phyloP scores from a whole-genome alignment of 2,113 vertebrate genomes.

The Dicrurus megarhynchus region DNA sequence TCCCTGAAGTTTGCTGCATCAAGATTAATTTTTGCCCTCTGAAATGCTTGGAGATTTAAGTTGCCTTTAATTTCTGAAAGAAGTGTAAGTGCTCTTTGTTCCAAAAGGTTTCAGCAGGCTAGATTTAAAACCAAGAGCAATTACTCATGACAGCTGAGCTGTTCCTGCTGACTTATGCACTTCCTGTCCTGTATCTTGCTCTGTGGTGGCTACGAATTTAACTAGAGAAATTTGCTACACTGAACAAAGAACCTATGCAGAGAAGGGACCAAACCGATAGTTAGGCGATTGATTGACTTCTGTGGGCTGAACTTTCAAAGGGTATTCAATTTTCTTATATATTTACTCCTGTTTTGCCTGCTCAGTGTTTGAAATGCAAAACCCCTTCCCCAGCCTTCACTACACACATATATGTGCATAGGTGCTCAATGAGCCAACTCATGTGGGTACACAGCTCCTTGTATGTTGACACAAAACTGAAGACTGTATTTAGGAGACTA shows the following conservation, averaged over 20 bases:
- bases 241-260: not conserved
- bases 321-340: not conserved
- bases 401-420: not conserved
- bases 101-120: not conserved
- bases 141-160: not conserved
- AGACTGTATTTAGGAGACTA: not conserved
- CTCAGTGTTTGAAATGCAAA: not conserved
- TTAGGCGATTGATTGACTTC: not conserved
- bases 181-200: not conserved
- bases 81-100: not conserved
- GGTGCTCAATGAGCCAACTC: not conserved
- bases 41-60: not conserved
- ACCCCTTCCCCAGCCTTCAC: not conserved
- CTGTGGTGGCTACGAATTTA: not conserved
- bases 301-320: not conserved
- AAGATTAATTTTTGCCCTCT: not conserved
- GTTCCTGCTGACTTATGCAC: not conserved
- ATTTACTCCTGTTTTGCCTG: not conserved
- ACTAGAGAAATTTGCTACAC: not conserved
- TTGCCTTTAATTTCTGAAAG: not conserved
- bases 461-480: not conserved
- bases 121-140: not conserved
- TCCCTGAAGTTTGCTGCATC: not conserved
- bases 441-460: not conserved
- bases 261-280: not conserved